These are phyloP conservation scores for Allacma fusca DNA, from an alignment of 2,888 invertebrate species.

Conservation along the genomic window DNA sequence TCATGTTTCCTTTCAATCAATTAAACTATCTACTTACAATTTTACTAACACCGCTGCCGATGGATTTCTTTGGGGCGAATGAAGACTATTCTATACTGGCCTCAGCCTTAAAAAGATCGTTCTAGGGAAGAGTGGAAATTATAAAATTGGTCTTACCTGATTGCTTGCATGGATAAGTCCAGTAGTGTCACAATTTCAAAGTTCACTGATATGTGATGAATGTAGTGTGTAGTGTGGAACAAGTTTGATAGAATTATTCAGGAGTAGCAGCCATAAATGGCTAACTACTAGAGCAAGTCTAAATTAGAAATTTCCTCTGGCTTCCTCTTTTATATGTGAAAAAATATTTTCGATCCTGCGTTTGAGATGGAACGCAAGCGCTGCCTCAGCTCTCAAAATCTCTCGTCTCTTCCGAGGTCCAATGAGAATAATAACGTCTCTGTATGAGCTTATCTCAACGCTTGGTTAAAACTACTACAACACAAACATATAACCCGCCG, in stretches of 20 bases:
- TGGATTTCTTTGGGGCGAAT: too few species aligned
- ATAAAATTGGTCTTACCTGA: not conserved
- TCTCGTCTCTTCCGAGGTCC: slow-evolving; percentile 13
- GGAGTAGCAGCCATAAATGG: slow-evolving; percentile 61
- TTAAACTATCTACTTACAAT: too few species aligned
- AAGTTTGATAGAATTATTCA: not conserved
- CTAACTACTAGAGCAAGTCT: slow-evolving; percentile 61
- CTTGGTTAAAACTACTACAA: slow-evolving; percentile 13
- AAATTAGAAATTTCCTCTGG: slow-evolving; percentile 50
- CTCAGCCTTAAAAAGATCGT: too few species aligned
- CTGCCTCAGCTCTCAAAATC: slow-evolving; percentile 27
- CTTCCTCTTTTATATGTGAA: slow-evolving; percentile 47
- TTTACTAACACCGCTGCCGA: too few species aligned
- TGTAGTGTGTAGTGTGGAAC: not conserved
- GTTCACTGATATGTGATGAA: not conserved
- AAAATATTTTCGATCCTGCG: slow-evolving; percentile 40
- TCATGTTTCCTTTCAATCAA: too few species aligned
- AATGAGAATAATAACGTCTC: slow-evolving; percentile 23
- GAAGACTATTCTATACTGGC: not conserved
- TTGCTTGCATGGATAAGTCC: not conserved
- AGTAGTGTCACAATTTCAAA: not conserved
- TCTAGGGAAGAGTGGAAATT: too few species aligned
- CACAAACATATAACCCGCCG: too few species aligned
- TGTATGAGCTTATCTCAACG: slow-evolving; percentile 14
- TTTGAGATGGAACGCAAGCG: slow-evolving; percentile 49